Evolutionary conservation across 2,888 invertebrate species (phyloP).

Genomic region (Nineta flava): DNA sequence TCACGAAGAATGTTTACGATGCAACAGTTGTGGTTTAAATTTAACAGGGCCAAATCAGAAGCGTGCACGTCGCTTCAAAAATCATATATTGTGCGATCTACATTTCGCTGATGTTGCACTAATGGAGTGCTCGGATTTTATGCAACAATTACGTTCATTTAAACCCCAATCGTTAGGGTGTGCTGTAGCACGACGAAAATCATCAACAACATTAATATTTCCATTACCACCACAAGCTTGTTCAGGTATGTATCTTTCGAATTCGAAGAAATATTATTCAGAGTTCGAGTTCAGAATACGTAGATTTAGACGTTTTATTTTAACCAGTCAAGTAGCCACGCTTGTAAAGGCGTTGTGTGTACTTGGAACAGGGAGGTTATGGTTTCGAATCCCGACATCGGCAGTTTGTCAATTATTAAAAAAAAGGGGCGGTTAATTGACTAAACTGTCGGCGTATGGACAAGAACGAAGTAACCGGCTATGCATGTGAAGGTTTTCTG

Average conservation of each 20-base stretch:
- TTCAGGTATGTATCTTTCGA: slow-evolving; percentile 61
- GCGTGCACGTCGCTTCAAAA: slow-evolving; percentile 46
- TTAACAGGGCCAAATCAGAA: slow-evolving; percentile 78
- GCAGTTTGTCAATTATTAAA: too few species aligned
- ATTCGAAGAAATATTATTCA: neutral
- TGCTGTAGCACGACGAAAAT: slow-evolving; percentile 84
- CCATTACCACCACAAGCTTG: slow-evolving; percentile 88
- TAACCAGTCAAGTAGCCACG: too few species aligned
- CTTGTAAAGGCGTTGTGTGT: too few species aligned
- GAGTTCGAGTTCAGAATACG: too few species aligned
- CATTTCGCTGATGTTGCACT: slow-evolving; percentile 94
- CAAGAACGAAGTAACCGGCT: too few species aligned
- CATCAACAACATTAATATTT: slow-evolving; percentile 85
- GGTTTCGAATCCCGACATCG: too few species aligned
- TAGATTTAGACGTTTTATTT: too few species aligned
- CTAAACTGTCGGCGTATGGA: too few species aligned
- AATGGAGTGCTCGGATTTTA: slow-evolving; percentile 94
- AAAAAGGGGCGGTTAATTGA: too few species aligned
- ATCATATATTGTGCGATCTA: slow-evolving; percentile 89
- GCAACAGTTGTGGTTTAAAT: slow-evolving; percentile 89
- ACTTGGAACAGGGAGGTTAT: too few species aligned
- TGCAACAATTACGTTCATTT: slow-evolving; percentile 91
- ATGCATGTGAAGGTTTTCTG: too few species aligned
- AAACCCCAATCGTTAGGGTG: slow-evolving; percentile 91
- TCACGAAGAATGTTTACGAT: slow-evolving; percentile 93